Percentiles rank a stretch among this genome's conserved stretches.
These are phyloP conservation scores for Synergus gifuensis DNA, from an alignment of 2,888 invertebrate species.

Conservation along the genomic window DNA sequence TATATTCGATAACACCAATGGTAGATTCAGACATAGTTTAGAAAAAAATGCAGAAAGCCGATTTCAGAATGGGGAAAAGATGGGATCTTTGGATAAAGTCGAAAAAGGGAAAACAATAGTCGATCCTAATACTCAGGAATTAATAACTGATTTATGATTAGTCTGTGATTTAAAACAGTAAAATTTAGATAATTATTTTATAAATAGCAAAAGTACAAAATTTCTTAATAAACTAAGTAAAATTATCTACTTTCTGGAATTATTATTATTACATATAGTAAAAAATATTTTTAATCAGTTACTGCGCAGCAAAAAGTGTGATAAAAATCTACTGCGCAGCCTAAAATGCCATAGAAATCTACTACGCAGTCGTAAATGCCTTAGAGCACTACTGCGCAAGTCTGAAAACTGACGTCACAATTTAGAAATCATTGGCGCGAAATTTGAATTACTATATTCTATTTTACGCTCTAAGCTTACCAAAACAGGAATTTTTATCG, in stretches of 20 bases:
- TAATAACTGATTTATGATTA: conserved; percentile 19
- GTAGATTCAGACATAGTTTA: too few species aligned
- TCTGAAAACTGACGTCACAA: not conserved
- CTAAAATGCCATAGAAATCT: not conserved
- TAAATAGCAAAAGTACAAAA: not conserved
- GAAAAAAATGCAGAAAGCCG: not conserved
- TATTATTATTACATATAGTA: too few species aligned
- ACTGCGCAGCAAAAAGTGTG: too few species aligned
- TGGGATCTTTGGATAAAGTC: not conserved
- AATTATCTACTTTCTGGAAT: too few species aligned
- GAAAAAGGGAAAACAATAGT: not conserved
- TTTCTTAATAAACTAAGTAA: not conserved
- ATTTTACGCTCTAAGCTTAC: not conserved
- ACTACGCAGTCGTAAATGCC: not conserved
- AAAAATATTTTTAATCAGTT: too few species aligned
- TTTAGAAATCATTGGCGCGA: not conserved
- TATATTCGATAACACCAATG: not conserved
- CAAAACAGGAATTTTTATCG: not conserved
- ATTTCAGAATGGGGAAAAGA: too few species aligned
- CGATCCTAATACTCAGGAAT: not conserved
- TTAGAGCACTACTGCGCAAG: not conserved
- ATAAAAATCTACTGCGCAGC: not conserved
- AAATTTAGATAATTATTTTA: not conserved
- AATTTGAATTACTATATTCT: not conserved
- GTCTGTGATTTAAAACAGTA: not conserved